These are phyloP conservation scores for Austrolebias charrua DNA, from an alignment of 2,797 vertebrate genomes.

Conservation along the genomic window DNA sequence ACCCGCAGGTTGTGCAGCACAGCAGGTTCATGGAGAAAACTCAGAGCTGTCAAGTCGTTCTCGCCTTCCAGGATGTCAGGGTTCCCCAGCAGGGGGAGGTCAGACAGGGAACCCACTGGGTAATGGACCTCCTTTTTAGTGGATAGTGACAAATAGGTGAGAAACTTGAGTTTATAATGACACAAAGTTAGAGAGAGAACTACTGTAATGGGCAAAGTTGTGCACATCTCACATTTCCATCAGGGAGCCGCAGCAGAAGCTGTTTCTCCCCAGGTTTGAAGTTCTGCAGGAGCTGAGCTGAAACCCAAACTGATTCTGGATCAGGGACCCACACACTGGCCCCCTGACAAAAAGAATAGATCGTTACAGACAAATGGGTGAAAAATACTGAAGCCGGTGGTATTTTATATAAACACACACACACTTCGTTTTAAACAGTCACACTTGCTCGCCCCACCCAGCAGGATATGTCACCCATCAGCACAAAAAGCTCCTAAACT, in stretches of 20 bases:
- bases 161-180: no score
- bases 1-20: conserved; percentile 81
- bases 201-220: not conserved
- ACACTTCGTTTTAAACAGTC: not conserved
- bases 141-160: no score
- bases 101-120: conserved; percentile 50
- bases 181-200: no score
- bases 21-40: conserved; percentile 83
- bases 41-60: conserved; percentile 82
- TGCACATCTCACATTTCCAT: conserved; percentile 71
- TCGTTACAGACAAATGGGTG: not conserved
- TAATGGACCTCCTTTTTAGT: conserved; percentile 59
- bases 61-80: conserved; percentile 81
- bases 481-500: conserved; percentile 74
- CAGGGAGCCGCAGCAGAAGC: conserved; percentile 71
- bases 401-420: no score
- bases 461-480: conserved; percentile 68
- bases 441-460: conserved; percentile 49
- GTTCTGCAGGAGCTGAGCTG: conserved; percentile 72
- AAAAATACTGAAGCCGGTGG: no score
- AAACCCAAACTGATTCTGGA: conserved; percentile 78
- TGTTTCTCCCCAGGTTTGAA: conserved; percentile 69
- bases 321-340: conserved; percentile 83
- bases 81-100: conserved; percentile 81
- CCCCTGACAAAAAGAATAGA: conserved; percentile 64